Evolutionary conservation across 2,888 invertebrate species (phyloP).

Genomic region (Elegia similella): DNA sequence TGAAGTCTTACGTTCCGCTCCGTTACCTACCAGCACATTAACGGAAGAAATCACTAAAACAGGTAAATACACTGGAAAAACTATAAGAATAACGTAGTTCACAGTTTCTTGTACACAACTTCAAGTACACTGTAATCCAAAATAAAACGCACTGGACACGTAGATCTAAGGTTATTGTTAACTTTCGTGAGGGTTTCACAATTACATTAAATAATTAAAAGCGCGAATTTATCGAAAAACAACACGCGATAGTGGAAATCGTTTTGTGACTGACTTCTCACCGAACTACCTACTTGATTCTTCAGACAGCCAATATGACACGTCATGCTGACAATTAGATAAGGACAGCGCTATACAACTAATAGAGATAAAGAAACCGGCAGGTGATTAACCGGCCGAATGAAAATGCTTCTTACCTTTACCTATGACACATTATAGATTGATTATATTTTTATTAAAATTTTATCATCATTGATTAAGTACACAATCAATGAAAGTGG

Average conservation of each 20-base stretch:
- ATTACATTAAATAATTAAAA: conserved; percentile 36
- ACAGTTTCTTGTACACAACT: conserved; percentile 17
- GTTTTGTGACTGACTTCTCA: conserved; percentile 74
- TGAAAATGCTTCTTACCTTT: conserved; percentile 5
- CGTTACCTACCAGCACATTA: conserved; percentile 51
- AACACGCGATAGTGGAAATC: conserved; percentile 48
- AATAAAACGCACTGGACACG: not conserved
- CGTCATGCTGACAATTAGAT: conserved; percentile 64
- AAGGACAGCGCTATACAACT: conserved; percentile 41
- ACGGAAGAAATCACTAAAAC: conserved; percentile 55
- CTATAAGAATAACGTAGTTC: conserved; percentile 37
- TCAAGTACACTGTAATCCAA: conserved; percentile 33
- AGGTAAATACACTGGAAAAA: conserved; percentile 58
- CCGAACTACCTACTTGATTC: conserved; percentile 34
- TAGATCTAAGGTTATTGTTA: not conserved
- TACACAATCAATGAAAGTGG: not conserved
- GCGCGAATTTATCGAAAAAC: conserved; percentile 50
- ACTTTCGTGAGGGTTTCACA: not conserved
- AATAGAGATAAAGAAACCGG: conserved; percentile 32
- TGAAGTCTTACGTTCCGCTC: conserved; percentile 48
- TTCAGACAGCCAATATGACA: conserved; percentile 46
- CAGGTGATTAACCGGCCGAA: conserved; percentile 22
- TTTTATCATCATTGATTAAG: too few species aligned
- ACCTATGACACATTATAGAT: not conserved
- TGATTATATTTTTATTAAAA: not conserved